A percentile compares a stretch with the other conserved stretches of the same genome.
Conservation (phyloP, 2,888 invertebrate genomes). For the Polyommatus icarus region DNA sequence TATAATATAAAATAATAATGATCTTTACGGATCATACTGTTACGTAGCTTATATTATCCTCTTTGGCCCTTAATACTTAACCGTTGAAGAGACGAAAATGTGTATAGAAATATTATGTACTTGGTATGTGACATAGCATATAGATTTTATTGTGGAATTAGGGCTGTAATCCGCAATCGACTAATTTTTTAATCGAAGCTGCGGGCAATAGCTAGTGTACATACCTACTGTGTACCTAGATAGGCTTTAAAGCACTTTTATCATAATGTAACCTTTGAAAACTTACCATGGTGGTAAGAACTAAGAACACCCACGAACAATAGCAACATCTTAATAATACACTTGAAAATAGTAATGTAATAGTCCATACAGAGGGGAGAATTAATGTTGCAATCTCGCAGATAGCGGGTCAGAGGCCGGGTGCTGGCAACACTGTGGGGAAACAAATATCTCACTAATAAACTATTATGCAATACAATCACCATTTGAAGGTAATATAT, state of each 20-base stretch:
- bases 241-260: not conserved
- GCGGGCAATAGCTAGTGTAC: too few species aligned
- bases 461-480: conserved; percentile 35
- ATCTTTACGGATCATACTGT: too few species aligned
- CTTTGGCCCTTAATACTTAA: too few species aligned
- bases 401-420: conserved; percentile 38
- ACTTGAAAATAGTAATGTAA: conserved; percentile 2
- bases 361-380: conserved; percentile 10
- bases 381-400: conserved; percentile 35
- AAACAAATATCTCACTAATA: conserved; percentile 36
- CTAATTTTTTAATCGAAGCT: too few species aligned
- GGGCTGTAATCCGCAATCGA: too few species aligned
- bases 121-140: too few species aligned
- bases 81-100: too few species aligned
- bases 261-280: not conserved
- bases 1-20: too few species aligned
- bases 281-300: not conserved
- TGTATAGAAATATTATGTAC: too few species aligned
- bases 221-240: too few species aligned
- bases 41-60: too few species aligned
- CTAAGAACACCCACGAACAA: conserved; percentile 27
- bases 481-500: conserved; percentile 38
- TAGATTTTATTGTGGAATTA: too few species aligned
- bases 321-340: not conserved
- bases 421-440: conserved; percentile 11